Evolutionary conservation across 2,113 vertebrate genomes (phyloP).

Genomic region (Eurypyga helias): DNA sequence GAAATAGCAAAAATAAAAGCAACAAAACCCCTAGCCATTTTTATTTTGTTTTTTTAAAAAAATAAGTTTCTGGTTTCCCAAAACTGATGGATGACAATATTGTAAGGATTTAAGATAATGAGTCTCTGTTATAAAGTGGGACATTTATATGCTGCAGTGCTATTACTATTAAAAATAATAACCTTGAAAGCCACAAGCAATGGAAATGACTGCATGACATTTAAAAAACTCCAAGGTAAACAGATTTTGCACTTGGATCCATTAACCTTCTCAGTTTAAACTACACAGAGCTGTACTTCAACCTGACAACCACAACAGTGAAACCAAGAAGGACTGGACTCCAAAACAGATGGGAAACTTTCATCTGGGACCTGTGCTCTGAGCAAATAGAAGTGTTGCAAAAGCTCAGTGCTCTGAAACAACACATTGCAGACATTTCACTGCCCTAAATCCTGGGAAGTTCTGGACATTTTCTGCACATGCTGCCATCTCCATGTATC

Average conservation of each 20-base stretch:
- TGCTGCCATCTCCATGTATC: background rate
- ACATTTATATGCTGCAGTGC: background rate
- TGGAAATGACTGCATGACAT: slow-evolving; percentile 5
- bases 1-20: background rate
- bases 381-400: background rate
- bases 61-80: background rate
- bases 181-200: background rate
- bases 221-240: slow-evolving; percentile 21
- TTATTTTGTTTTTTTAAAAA: background rate
- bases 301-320: background rate
- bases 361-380: background rate
- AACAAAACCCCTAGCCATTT: background rate
- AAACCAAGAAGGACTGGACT: background rate
- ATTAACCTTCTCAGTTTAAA: background rate
- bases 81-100: background rate
- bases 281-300: background rate
- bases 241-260: background rate
- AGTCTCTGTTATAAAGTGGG: background rate
- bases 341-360: background rate
- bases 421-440: background rate
- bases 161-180: background rate
- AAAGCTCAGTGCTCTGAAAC: background rate
- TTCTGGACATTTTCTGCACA: background rate
- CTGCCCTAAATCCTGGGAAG: background rate
- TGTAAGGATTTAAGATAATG: background rate